Evolutionary conservation across 2,888 invertebrate genomes (phyloP).

Genomic region (Chrysomela aeneicollis): DNA sequence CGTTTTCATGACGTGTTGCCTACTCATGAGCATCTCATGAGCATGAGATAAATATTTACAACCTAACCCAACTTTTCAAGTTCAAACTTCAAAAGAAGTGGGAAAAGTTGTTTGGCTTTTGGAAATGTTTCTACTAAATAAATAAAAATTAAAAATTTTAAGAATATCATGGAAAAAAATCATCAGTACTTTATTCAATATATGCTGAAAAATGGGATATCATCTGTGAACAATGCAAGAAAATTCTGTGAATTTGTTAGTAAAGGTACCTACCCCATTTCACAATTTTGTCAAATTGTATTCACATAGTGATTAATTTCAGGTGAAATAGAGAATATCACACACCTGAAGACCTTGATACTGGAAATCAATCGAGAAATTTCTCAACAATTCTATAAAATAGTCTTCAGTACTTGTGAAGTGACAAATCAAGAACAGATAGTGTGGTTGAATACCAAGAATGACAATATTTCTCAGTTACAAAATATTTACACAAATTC

Average conservation of each 20-base stretch:
- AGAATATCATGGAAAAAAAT: conserved; percentile 10
- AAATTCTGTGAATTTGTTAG: conserved; percentile 41
- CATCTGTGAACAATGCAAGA: conserved; percentile 45
- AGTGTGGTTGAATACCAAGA: conserved; percentile 51
- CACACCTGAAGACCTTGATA: conserved; percentile 45
- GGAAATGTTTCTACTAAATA: too few relatives aligned
- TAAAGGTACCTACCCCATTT: conserved; percentile 37
- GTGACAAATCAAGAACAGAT: conserved; percentile 48
- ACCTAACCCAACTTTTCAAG: too few relatives aligned
- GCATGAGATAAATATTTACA: too few relatives aligned
- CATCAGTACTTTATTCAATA: conserved; percentile 52
- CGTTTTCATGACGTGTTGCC: too few relatives aligned
- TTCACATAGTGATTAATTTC: neutral
- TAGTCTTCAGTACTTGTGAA: conserved; percentile 51
- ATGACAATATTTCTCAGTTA: conserved; percentile 51
- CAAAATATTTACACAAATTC: conserved; percentile 47
- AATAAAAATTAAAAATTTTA: too few relatives aligned
- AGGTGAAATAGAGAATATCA: conserved; percentile 37
- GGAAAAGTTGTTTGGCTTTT: too few relatives aligned
- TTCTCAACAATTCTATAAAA: conserved; percentile 49
- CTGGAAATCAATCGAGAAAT: conserved; percentile 52
- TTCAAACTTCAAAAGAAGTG: too few relatives aligned
- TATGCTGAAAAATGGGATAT: conserved; percentile 50
- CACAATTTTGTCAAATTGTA: neutral
- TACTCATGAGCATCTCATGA: too few relatives aligned